phyloP scores from a whole-genome alignment of 2,888 invertebrate species.

The Orthosia cruda region DNA sequence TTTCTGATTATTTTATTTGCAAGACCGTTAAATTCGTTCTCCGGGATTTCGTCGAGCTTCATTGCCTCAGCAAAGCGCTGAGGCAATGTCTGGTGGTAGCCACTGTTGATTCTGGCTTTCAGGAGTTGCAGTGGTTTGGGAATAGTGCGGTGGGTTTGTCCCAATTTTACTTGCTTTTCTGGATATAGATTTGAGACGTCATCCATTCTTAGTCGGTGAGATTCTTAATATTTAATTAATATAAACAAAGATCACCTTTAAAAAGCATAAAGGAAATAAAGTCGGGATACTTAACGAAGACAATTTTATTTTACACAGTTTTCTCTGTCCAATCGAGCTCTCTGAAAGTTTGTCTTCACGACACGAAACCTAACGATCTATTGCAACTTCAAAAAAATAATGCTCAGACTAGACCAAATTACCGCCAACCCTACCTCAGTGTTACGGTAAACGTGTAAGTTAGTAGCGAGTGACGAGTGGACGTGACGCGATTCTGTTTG shows the following conservation, averaged over 20 bases:
- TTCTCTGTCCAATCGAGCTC: not conserved
- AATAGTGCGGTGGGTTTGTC: too few species aligned
- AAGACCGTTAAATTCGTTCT: too few species aligned
- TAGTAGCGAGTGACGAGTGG: conserved; percentile 88
- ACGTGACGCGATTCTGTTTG: conserved; percentile 89
- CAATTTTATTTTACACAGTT: not conserved
- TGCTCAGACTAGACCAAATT: conserved; percentile 1
- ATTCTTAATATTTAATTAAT: not conserved
- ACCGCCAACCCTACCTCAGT: conserved; percentile 78
- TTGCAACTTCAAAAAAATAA: not conserved
- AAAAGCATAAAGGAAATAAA: not conserved
- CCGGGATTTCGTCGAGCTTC: too few species aligned
- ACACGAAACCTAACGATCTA: not conserved
- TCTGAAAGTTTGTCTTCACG: not conserved
- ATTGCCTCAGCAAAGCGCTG: too few species aligned
- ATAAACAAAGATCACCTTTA: too few species aligned
- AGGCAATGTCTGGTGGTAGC: too few species aligned
- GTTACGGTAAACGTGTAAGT: conserved; percentile 89
- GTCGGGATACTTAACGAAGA: too few species aligned
- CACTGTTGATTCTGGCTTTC: too few species aligned
- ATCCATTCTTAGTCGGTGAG: not conserved
- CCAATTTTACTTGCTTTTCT: not conserved
- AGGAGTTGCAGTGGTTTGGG: too few species aligned
- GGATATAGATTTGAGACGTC: too few species aligned
- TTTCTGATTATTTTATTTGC: too few species aligned